Percentiles rank a stretch among this genome's conserved stretches.
Conservation (phyloP, 1,140 invertebrate genomes). For the fruit fly (Drosophila melanogaster) region Release_6_plus_ISO1_MT NT_033777.3:30287001-30287500, state of each 20-base stretch:
- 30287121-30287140: constrained; percentile 76
- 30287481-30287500: constrained; percentile 35
- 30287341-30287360: constrained; percentile 65
- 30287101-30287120: constrained; percentile 51
- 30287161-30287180: constrained; percentile 63
- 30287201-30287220: constrained; percentile 14
- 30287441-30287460: constrained; percentile 79
- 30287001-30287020: constrained; percentile 82
- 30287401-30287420: constrained; percentile 42
- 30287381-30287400: constrained; percentile 50
- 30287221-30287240: constrained; percentile 48
- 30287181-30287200: constrained; percentile 38
- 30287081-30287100: constrained; percentile 3
- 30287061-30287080: background rate
- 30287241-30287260: constrained; percentile 10
- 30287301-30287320: constrained; percentile 15
- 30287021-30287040: constrained; percentile 80
- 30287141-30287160: constrained; percentile 54
- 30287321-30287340: constrained; percentile 66
- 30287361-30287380: constrained; percentile 3
- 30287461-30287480: constrained; percentile 78
- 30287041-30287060: constrained; percentile 27
- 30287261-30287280: constrained; percentile 34
- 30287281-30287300: background rate
- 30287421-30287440: constrained; percentile 74